A percentile compares a stretch with the other conserved stretches of the same genome.
These are phyloP conservation scores for Trissolcus brochymenae DNA, from an alignment of 2,888 invertebrate species.

Conservation along the genomic window DNA sequence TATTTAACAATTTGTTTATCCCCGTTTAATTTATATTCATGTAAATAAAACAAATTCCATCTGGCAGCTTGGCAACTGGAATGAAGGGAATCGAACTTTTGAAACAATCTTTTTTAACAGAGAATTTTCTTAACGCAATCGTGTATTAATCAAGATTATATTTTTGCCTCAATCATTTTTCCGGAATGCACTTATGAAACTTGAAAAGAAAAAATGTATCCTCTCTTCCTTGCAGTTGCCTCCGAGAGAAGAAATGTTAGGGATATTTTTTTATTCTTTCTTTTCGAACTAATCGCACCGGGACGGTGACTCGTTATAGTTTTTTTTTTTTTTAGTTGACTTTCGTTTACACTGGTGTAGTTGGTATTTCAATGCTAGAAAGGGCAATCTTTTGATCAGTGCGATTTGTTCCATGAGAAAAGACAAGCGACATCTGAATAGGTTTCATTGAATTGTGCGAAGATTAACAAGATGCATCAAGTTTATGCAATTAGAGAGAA, in stretches of 20 bases:
- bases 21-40: slow-evolving; percentile 23
- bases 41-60: slow-evolving; percentile 14
- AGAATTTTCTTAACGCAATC: no score
- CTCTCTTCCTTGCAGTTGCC: background rate
- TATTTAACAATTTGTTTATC: slow-evolving; percentile 11
- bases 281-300: slow-evolving; percentile 7
- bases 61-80: no score
- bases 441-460: background rate
- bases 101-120: no score
- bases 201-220: background rate
- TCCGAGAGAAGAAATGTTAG: no score
- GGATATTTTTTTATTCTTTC: slow-evolving; percentile 10
- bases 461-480: background rate
- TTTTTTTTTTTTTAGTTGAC: slow-evolving; percentile 34
- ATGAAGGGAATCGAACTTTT: no score
- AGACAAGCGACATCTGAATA: slow-evolving; percentile 42
- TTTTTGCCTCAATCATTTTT: no score
- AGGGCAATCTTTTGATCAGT: slow-evolving; percentile 9
- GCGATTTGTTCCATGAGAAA: slow-evolving; percentile 19
- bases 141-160: no score
- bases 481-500: background rate
- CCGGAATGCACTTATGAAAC: no score
- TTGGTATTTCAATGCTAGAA: slow-evolving; percentile 20
- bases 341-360: slow-evolving; percentile 34
- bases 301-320: slow-evolving; percentile 18